A percentile compares a stretch with the other conserved stretches of the same genome.
phyloP scores from a whole-genome alignment of 2,797 vertebrate genomes.

The Clarias fuscus region DNA sequence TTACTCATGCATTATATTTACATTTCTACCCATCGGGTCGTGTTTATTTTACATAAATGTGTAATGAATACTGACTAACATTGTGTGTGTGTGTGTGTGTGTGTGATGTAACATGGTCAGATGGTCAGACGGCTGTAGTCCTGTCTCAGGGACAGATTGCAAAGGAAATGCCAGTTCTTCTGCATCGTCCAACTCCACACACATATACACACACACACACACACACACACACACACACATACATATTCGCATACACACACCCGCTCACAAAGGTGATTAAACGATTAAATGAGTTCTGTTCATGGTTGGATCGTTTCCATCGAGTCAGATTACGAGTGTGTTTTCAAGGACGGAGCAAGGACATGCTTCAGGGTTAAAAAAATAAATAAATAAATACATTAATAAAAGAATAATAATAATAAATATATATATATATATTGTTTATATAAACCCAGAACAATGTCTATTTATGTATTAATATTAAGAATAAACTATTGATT shows the following conservation, averaged over 20 bases:
- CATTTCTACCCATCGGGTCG: background rate
- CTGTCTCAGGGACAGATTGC: conserved; percentile 54
- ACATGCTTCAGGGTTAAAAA: background rate
- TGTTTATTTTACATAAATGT: conserved; percentile 2
- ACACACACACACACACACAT: conserved; percentile 28
- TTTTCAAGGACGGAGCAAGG: conserved; percentile 14
- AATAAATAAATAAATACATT: background rate
- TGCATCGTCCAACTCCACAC: conserved; percentile 25
- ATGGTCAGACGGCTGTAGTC: conserved; percentile 54
- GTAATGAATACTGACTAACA: background rate
- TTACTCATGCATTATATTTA: conserved; percentile 21
- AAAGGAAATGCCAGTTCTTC: conserved; percentile 52
- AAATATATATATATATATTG: too few relatives aligned
- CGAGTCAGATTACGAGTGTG: background rate
- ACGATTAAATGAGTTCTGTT: conserved; percentile 14
- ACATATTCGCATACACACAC: background rate
- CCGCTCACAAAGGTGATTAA: background rate
- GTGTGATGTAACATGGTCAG: conserved; percentile 55
- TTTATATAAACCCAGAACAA: background rate
- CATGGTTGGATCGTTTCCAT: background rate
- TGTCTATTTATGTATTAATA: background rate
- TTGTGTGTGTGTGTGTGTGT: conserved; percentile 29
- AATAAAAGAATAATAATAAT: too few relatives aligned
- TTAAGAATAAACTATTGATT: background rate
- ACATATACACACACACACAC: conserved; percentile 36